phyloP scores from a whole-genome alignment of 2,888 invertebrate genomes.

The Hylaea fasciaria region DNA sequence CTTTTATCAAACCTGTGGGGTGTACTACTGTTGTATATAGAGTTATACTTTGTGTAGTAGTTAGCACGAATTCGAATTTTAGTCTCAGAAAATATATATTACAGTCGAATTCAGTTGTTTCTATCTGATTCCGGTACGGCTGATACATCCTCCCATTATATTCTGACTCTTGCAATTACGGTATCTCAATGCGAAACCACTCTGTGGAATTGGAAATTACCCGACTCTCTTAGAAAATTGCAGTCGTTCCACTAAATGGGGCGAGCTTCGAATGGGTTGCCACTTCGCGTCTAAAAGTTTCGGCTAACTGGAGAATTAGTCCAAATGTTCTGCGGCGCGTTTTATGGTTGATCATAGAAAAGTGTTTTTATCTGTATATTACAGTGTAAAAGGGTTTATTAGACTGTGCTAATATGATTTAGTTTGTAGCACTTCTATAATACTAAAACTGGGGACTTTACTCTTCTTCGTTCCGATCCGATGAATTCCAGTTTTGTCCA shows the following conservation, averaged over 20 bases:
- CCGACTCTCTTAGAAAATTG: conserved; percentile 29
- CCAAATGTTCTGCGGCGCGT: conserved; percentile 37
- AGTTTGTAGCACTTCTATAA: too few species aligned
- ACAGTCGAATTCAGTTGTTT: too few species aligned
- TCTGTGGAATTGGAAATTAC: conserved; percentile 29
- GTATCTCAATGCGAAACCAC: conserved; percentile 19
- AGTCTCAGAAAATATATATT: too few species aligned
- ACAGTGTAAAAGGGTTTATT: too few species aligned
- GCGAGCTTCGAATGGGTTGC: conserved; percentile 41
- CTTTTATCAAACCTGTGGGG: too few species aligned
- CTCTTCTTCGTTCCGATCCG: too few species aligned
- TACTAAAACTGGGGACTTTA: too few species aligned
- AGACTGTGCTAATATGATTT: too few species aligned
- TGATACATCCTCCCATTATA: background rate
- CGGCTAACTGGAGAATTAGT: conserved; percentile 42
- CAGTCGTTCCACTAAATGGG: conserved; percentile 37
- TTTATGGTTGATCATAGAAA: background rate
- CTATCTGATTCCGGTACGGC: too few species aligned
- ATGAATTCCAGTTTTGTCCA: background rate
- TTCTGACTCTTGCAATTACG: conserved; percentile 3
- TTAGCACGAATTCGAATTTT: too few species aligned
- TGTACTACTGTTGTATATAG: too few species aligned
- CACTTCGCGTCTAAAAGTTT: conserved; percentile 48
- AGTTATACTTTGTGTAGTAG: too few species aligned
- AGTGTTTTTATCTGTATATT: background rate